Conservation (phyloP, 2,113 vertebrate species). For the Phyllostomus hastatus region DNA sequence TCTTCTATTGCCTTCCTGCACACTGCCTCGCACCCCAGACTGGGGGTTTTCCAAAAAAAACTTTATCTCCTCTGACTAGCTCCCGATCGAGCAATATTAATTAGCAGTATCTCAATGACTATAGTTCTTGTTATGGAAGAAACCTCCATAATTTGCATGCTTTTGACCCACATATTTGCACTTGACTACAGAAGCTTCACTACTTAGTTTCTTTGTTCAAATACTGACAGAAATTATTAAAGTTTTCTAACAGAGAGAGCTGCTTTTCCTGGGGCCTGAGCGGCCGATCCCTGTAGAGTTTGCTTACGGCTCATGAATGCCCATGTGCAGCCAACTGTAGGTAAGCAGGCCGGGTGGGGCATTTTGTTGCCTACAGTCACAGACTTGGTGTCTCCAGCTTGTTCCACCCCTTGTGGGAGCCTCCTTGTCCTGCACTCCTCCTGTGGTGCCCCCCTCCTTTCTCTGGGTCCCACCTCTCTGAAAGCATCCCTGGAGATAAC, state of each 20-base stretch:
- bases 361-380: neutral
- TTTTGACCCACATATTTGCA: neutral
- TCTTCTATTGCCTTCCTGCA: no score
- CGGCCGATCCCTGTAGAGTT: neutral
- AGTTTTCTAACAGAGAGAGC: neutral
- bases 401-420: neutral
- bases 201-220: neutral
- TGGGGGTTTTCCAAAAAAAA: neutral
- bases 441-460: neutral
- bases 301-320: accelerated
- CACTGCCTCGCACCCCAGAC: neutral
- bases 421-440: neutral
- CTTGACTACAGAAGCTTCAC: neutral
- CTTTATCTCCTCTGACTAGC: neutral
- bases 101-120: neutral
- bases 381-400: neutral
- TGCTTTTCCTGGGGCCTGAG: neutral
- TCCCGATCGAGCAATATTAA: neutral
- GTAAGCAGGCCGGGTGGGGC: neutral
- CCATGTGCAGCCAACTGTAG: neutral
- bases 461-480: neutral
- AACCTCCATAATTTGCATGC: neutral
- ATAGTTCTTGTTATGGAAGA: neutral
- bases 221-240: neutral
- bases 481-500: neutral